Percentiles rank a stretch among this genome's conserved stretches.
Evolutionary conservation across 2,888 invertebrate genomes (phyloP).

Genomic region (Trichogramma evanescens): DNA sequence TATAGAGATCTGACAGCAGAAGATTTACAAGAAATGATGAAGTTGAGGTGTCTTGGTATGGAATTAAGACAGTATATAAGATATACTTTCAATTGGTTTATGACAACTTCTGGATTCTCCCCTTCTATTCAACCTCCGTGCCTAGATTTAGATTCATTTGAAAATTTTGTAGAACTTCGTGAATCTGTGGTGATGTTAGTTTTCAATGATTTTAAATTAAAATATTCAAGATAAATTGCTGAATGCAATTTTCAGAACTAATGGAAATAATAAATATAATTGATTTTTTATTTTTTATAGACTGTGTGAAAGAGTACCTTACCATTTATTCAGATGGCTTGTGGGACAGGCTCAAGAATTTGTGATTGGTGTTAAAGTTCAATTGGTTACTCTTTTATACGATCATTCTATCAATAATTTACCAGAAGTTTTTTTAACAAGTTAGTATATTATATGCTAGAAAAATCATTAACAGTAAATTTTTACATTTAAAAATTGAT

Average conservation of each 20-base stretch:
- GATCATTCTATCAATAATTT: conserved; percentile 50
- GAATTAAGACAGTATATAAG: conserved; percentile 20
- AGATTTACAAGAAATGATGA: conserved; percentile 21
- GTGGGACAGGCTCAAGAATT: conserved; percentile 60
- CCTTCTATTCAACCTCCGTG: conserved; percentile 2
- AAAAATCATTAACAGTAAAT: background rate
- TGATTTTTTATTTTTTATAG: conserved; percentile 35
- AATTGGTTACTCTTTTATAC: conserved; percentile 51
- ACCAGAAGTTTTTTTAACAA: conserved; percentile 52
- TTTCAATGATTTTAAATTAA: background rate
- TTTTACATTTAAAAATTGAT: background rate
- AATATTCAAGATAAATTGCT: background rate
- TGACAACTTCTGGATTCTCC: conserved; percentile 19
- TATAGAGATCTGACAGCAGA: conserved; percentile 19
- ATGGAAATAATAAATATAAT: conserved; percentile 7
- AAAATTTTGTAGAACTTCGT: conserved; percentile 12
- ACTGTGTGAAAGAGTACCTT: conserved; percentile 55
- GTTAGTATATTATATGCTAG: conserved; percentile 31
- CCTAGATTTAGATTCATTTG: conserved; percentile 9
- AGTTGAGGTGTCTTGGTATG: conserved; percentile 16
- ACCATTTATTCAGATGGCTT: conserved; percentile 58
- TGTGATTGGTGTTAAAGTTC: conserved; percentile 59
- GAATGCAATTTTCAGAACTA: background rate
- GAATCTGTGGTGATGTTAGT: conserved; percentile 21
- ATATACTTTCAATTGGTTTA: conserved; percentile 19